Evolutionary conservation across 2,888 invertebrate genomes (phyloP).

Genomic region (Andrena minutula): DNA sequence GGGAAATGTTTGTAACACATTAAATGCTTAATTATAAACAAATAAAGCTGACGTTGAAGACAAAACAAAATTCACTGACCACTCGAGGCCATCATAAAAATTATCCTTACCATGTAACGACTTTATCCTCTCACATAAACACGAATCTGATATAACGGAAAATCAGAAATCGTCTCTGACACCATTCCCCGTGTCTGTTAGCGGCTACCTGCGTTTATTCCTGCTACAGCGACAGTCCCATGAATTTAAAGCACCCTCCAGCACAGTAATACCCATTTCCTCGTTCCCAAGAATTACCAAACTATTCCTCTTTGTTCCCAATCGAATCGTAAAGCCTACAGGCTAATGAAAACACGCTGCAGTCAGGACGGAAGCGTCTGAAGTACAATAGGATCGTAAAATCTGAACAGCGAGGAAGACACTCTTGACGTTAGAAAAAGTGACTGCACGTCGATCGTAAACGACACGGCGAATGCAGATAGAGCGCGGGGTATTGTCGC

Average conservation of each 20-base stretch:
- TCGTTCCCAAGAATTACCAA: background rate
- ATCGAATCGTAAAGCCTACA: conserved; percentile 2
- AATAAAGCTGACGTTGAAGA: no score
- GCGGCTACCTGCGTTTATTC: background rate
- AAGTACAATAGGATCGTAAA: conserved; percentile 1
- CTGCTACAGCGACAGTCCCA: background rate
- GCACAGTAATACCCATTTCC: conserved; percentile 1
- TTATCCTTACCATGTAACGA: no score
- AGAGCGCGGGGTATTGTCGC: background rate
- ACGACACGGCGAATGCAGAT: background rate
- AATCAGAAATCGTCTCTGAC: background rate
- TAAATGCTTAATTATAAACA: no score
- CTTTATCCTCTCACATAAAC: no score
- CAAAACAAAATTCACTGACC: no score
- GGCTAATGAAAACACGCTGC: background rate
- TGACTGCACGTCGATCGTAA: conserved; percentile 2
- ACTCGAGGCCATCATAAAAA: no score
- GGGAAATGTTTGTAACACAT: no score
- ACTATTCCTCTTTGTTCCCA: background rate
- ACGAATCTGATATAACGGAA: background rate
- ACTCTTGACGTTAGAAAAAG: background rate
- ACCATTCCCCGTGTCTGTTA: background rate
- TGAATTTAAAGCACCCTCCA: conserved; percentile 5
- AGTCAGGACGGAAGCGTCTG: background rate
- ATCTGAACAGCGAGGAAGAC: background rate